phyloP scores from a whole-genome alignment of 2,113 vertebrate genomes.

The Sturnira hondurensis region DNA sequence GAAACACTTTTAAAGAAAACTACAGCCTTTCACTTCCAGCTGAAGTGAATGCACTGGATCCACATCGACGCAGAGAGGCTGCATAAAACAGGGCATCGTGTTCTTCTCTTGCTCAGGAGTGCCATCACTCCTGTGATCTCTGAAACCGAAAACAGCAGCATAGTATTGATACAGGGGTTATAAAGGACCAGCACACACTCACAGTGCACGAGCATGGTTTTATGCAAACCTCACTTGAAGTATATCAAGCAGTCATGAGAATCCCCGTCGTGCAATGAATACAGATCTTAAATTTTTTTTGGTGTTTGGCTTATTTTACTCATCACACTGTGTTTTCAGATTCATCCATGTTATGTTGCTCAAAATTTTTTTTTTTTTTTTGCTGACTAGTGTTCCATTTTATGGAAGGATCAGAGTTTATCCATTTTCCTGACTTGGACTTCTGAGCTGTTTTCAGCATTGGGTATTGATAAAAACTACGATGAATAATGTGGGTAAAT shows the following conservation, averaged over 20 bases:
- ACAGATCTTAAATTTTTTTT: no score
- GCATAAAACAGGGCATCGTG: neutral
- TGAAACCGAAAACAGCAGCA: neutral
- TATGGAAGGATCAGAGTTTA: neutral
- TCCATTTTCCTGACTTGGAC: neutral
- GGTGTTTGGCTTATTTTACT: neutral
- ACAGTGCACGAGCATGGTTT: neutral
- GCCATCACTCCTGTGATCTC: neutral
- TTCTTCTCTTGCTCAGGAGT: neutral
- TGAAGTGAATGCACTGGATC: neutral
- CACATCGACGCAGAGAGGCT: neutral
- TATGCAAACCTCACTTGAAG: neutral
- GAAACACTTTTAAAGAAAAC: neutral
- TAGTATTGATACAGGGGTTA: neutral
- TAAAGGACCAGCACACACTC: neutral
- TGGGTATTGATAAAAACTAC: neutral
- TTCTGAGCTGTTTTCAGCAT: neutral
- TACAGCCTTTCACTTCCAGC: neutral
- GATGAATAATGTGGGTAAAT: neutral
- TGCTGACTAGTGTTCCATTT: neutral
- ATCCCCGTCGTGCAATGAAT: accelerated
- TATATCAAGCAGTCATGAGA: neutral
- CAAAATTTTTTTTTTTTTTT: neutral
- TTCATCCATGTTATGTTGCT: neutral
- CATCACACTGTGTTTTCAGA: neutral